Conservation (phyloP, 2,797 vertebrate species). For the Percopsis omiscomaycus region DNA sequence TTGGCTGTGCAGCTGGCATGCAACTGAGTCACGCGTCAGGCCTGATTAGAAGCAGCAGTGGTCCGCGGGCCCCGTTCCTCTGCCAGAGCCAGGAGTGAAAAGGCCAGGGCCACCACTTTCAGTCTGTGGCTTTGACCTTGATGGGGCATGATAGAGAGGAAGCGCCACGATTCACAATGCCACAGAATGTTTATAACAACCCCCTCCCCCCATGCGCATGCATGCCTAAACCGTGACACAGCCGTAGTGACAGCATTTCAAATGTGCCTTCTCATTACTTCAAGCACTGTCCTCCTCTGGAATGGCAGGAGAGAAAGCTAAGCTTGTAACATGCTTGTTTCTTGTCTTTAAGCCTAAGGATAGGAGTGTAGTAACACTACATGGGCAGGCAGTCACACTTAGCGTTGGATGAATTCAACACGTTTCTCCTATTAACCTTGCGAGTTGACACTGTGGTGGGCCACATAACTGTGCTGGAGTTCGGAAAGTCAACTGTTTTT, state of each 20-base stretch:
- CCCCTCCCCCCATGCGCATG: constrained; percentile 43
- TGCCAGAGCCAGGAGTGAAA: constrained; percentile 74
- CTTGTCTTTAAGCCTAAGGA: constrained; percentile 34
- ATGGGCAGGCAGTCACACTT: constrained; percentile 29
- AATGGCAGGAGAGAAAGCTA: constrained; percentile 15
- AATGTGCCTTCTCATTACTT: constrained; percentile 62
- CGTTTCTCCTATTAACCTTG: constrained; percentile 19
- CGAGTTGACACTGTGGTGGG: constrained; percentile 18
- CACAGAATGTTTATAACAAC: constrained; percentile 67
- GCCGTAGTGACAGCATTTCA: constrained; percentile 39
- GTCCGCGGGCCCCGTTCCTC: constrained; percentile 71
- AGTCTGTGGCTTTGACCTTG: constrained; percentile 76
- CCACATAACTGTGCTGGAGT: constrained; percentile 18
- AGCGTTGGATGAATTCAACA: constrained; percentile 14
- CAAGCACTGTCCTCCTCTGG: constrained; percentile 49
- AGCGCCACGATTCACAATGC: constrained; percentile 71
- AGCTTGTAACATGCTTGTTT: constrained; percentile 38
- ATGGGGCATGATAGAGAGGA: constrained; percentile 75
- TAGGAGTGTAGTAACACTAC: constrained; percentile 22
- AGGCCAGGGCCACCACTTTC: constrained; percentile 73
- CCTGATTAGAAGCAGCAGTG: constrained; percentile 81
- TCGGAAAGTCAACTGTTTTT: constrained; percentile 27
- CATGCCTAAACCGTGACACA: constrained; percentile 59
- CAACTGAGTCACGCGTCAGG: constrained; percentile 83
- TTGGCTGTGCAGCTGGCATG: constrained; percentile 76